Evolutionary conservation across 2,113 vertebrate species (phyloP).

Genomic region (Catagonus wagneri): DNA sequence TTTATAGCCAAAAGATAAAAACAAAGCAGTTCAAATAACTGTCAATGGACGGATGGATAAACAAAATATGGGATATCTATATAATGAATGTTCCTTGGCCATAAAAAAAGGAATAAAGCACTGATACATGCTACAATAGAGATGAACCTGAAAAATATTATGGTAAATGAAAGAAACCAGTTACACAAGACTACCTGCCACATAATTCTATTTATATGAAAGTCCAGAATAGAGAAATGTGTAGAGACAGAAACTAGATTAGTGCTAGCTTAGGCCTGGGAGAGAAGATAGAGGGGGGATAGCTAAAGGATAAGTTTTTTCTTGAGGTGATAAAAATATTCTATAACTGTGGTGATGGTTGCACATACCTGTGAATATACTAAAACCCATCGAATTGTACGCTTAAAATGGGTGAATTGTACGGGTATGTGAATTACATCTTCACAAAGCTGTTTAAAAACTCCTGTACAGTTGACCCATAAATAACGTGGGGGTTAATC

Average conservation of each 20-base stretch:
- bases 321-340: conserved; percentile 4
- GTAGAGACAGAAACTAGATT: conserved; percentile 5
- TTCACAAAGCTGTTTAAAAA: too few species aligned
- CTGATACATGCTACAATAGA: background rate
- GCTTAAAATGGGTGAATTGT: too few species aligned
- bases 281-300: background rate
- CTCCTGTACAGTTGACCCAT: too few species aligned
- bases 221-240: background rate
- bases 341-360: background rate
- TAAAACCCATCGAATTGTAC: too few species aligned
- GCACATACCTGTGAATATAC: too few species aligned
- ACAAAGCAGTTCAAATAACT: background rate
- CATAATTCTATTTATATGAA: background rate
- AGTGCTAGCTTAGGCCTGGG: background rate
- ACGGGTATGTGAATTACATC: too few species aligned
- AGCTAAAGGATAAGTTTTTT: conserved; percentile 1
- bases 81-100: background rate
- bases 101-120: background rate
- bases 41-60: background rate
- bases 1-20: background rate
- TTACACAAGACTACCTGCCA: background rate
- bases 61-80: background rate
- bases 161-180: background rate
- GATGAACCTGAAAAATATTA: background rate
- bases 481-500: too few species aligned